Evolutionary conservation across 35 echinoderm and acorn worm genomes (phyloP).

Genomic region (Heliocidaris erythrogramma): DNA sequence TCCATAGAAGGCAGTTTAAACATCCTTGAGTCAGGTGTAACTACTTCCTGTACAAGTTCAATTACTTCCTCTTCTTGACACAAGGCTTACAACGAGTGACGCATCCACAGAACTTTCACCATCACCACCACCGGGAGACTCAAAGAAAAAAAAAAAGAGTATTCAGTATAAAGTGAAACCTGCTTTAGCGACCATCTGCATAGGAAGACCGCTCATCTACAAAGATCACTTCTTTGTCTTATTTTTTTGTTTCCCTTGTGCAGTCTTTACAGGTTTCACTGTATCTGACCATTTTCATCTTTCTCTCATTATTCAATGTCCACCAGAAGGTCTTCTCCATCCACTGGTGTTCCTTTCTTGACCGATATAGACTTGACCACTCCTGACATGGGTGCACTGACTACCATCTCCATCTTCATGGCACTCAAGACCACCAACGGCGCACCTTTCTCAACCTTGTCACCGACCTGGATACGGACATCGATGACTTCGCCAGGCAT

Average conservation of each 20-base stretch:
- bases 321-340: conserved; percentile 88
- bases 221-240: no score
- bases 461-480: conserved; percentile 71
- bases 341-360: conserved; percentile 71
- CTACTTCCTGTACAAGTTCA: background rate
- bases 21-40: background rate
- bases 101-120: background rate
- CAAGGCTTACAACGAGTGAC: background rate
- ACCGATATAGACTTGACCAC: conserved; percentile 78
- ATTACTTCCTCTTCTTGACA: background rate
- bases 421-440: conserved; percentile 91
- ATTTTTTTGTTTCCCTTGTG: no score
- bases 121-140: background rate
- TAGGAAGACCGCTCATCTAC: no score
- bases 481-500: conserved; percentile 96
- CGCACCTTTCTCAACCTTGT: conserved; percentile 83
- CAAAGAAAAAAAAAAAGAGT: background rate
- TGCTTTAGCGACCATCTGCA: no score
- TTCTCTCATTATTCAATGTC: conserved; percentile 64
- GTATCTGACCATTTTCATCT: background rate
- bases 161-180: no score
- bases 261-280: background rate
- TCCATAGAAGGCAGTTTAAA: background rate
- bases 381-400: conserved; percentile 83
- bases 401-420: conserved; percentile 99